Evolutionary conservation across 2,113 vertebrate species (phyloP).

Genomic region (Lepus timidus): DNA sequence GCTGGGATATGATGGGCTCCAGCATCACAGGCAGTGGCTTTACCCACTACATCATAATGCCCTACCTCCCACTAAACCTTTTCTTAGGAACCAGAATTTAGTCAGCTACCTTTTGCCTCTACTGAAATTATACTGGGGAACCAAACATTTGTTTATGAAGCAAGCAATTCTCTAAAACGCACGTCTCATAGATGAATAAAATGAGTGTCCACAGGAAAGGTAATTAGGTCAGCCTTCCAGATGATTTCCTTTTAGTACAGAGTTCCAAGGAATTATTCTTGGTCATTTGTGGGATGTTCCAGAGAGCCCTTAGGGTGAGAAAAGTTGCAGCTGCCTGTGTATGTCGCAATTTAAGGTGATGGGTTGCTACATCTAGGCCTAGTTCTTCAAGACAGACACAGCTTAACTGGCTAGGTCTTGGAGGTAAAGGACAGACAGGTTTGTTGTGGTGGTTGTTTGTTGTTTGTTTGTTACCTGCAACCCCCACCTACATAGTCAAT

Average conservation of each 20-base stretch:
- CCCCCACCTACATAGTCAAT: background rate
- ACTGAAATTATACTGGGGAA: background rate
- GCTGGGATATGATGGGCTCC: too few species aligned
- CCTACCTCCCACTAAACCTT: background rate
- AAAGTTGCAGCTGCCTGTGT: background rate
- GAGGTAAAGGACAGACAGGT: background rate
- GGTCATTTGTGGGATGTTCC: slow-evolving; percentile 11
- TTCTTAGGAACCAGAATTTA: slow-evolving; percentile 8
- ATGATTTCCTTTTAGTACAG: slow-evolving; percentile 40
- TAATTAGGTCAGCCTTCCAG: slow-evolving; percentile 22
- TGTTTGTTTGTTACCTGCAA: background rate
- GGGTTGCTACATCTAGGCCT: background rate
- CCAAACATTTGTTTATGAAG: slow-evolving; percentile 2
- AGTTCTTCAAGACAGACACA: background rate
- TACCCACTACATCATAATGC: too few species aligned
- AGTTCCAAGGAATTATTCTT: slow-evolving; percentile 56
- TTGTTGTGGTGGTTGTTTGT: background rate
- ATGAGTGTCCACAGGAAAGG: background rate
- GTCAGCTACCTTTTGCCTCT: background rate
- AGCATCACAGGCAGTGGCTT: too few species aligned
- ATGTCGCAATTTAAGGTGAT: background rate
- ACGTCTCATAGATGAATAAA: slow-evolving; percentile 24
- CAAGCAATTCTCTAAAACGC: slow-evolving; percentile 5
- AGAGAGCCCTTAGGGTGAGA: background rate
- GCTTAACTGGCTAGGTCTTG: slow-evolving; percentile 2